These are phyloP conservation scores for Cantharis rufa DNA, from an alignment of 2,888 invertebrate species.

Conservation along the genomic window DNA sequence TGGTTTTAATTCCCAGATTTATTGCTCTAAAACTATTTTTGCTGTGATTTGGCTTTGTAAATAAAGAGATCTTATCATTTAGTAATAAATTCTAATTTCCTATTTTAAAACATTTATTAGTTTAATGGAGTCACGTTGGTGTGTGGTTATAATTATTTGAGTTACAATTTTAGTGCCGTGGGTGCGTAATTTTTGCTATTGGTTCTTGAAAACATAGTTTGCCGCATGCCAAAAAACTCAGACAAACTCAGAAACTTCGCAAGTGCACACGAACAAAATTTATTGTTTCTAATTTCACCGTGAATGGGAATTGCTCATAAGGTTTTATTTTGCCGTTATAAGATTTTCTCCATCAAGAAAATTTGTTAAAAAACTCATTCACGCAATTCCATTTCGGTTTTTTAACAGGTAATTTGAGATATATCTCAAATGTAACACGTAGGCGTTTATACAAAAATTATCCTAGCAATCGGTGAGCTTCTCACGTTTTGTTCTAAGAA, in stretches of 20 bases:
- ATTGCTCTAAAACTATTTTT: neutral
- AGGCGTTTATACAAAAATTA: neutral
- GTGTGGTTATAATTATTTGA: neutral
- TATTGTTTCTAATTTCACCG: neutral
- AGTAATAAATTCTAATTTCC: neutral
- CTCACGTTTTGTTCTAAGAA: neutral
- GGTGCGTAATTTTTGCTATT: neutral
- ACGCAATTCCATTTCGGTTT: neutral
- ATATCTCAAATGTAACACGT: neutral
- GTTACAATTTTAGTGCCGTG: neutral
- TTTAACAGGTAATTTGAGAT: neutral
- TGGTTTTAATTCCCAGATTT: neutral
- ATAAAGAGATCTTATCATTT: neutral
- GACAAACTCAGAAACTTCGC: neutral
- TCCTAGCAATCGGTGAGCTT: neutral
- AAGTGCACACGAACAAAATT: neutral
- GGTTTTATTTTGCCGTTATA: neutral
- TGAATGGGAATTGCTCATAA: neutral
- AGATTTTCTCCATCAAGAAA: neutral
- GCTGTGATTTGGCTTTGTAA: neutral
- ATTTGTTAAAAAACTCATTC: neutral
- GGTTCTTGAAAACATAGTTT: neutral
- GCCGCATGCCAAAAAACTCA: neutral
- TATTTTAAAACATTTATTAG: neutral
- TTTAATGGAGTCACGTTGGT: neutral